Conservation (phyloP, 2,888 invertebrate species). For the Tuberolachnus salignus region DNA sequence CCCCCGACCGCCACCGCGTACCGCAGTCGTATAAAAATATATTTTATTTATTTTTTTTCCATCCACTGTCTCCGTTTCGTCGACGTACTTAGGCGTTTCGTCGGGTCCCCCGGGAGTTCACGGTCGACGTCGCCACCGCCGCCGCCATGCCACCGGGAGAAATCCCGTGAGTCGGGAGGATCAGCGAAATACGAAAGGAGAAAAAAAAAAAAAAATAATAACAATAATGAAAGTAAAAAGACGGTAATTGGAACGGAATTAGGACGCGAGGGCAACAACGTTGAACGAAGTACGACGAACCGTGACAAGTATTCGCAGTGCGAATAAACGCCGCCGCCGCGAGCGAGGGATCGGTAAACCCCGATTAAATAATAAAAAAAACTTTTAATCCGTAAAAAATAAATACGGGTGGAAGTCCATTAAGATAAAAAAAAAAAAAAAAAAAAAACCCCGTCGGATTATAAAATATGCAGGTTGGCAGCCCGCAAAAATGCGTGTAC, state of each 20-base stretch:
- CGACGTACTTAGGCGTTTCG: constrained; percentile 43
- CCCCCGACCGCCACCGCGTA: background rate
- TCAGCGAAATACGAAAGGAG: constrained; percentile 16
- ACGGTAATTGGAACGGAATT: constrained; percentile 53
- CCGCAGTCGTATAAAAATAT: constrained; percentile 6
- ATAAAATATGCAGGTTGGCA: constrained; percentile 54
- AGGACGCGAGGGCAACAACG: constrained; percentile 37
- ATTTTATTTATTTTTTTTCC: background rate
- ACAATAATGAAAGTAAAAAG: constrained; percentile 50
- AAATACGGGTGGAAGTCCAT: constrained; percentile 53
- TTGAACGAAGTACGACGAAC: constrained; percentile 49
- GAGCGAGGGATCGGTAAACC: constrained; percentile 49
- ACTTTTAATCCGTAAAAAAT: constrained; percentile 56
- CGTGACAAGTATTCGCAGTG: constrained; percentile 52
- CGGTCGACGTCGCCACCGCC: background rate
- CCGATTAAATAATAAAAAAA: constrained; percentile 56
- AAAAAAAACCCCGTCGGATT: constrained; percentile 24
- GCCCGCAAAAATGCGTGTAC: constrained; percentile 44
- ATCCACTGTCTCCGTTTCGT: constrained; percentile 5
- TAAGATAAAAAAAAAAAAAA: constrained; percentile 33
- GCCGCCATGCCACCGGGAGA: background rate
- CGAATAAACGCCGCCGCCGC: constrained; percentile 27
- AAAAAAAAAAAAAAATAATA: background rate
- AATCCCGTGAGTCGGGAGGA: constrained; percentile 26
- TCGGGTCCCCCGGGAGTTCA: constrained; percentile 22